A percentile compares a stretch with the other conserved stretches of the same genome.
Evolutionary conservation across 2,888 invertebrate species (phyloP).

Genomic region (Dicyrtoma fusca): DNA sequence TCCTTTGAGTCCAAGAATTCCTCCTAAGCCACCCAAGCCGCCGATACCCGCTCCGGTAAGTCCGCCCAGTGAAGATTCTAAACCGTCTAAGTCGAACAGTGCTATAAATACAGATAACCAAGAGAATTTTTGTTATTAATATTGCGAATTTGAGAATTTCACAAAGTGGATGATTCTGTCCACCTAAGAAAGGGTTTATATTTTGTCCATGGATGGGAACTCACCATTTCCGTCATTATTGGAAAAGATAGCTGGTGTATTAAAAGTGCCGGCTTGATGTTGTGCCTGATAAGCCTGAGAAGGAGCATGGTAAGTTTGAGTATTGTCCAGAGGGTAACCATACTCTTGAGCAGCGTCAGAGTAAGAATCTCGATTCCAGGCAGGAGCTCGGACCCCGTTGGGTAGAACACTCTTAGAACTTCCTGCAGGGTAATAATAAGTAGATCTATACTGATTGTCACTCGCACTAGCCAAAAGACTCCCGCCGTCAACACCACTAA

Average conservation of each 20-base stretch:
- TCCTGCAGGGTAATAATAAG: conserved; percentile 29
- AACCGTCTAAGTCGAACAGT: conserved; percentile 33
- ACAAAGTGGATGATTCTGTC: no score
- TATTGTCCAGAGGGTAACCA: conserved; percentile 42
- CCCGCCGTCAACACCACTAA: neutral
- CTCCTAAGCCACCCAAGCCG: conserved; percentile 51
- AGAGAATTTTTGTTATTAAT: no score
- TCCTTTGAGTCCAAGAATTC: conserved; percentile 51
- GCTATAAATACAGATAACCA: neutral
- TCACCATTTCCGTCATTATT: conserved; percentile 28
- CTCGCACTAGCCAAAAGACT: conserved; percentile 35
- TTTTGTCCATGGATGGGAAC: neutral
- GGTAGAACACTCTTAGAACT: neutral
- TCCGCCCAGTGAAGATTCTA: conserved; percentile 41
- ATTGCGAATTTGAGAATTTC: no score
- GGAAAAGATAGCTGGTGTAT: conserved; percentile 26
- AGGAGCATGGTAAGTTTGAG: conserved; percentile 26
- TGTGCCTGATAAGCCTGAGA: conserved; percentile 22
- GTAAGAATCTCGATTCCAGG: conserved; percentile 53
- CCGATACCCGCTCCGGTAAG: conserved; percentile 46
- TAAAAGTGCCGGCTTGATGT: conserved; percentile 2
- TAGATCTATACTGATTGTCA: conserved; percentile 35
- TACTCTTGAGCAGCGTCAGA: conserved; percentile 51
- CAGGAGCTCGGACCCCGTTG: conserved; percentile 20
- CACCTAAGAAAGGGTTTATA: no score